Conservation (phyloP, 1,140 invertebrate genomes). For the Penaeus vannamei region DNA sequence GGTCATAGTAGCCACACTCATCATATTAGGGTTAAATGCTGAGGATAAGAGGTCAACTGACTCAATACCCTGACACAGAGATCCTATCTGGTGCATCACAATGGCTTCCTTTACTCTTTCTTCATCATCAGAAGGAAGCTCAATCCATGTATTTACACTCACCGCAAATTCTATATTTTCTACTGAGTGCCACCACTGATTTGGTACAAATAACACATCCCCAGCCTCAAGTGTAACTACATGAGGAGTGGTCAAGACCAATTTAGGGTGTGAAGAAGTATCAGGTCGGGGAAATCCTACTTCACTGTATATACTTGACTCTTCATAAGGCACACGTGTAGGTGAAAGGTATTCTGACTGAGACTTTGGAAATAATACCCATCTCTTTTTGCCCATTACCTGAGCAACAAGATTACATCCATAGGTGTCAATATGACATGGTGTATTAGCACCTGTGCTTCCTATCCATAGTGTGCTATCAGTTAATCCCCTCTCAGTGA, state of each 20-base stretch:
- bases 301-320: slow-evolving; percentile 93
- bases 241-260: slow-evolving; percentile 73
- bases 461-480: slow-evolving; percentile 94
- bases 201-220: slow-evolving; percentile 90
- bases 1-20: slow-evolving; percentile 51
- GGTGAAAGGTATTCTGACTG: slow-evolving; percentile 80
- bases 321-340: slow-evolving; percentile 94
- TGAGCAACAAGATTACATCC: slow-evolving; percentile 94
- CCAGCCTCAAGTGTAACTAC: slow-evolving; percentile 83
- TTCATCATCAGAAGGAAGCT: slow-evolving; percentile 72
- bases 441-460: slow-evolving; percentile 88
- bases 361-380: slow-evolving; percentile 92
- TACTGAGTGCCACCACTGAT: slow-evolving; percentile 97
- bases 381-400: slow-evolving; percentile 90
- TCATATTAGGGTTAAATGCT: slow-evolving; percentile 64
- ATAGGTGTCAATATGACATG: slow-evolving; percentile 95
- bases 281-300: slow-evolving; percentile 75
- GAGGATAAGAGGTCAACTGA: slow-evolving; percentile 34
- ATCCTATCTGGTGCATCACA: slow-evolving; percentile 65
- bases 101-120: slow-evolving; percentile 69
- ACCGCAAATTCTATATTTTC: slow-evolving; percentile 83
- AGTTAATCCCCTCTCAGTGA: slow-evolving; percentile 77
- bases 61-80: slow-evolving; percentile 49
- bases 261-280: slow-evolving; percentile 69
- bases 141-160: slow-evolving; percentile 91